These are phyloP conservation scores for Phrixothrix hirtus DNA, from an alignment of 2,888 invertebrate genomes.

Conservation along the genomic window DNA sequence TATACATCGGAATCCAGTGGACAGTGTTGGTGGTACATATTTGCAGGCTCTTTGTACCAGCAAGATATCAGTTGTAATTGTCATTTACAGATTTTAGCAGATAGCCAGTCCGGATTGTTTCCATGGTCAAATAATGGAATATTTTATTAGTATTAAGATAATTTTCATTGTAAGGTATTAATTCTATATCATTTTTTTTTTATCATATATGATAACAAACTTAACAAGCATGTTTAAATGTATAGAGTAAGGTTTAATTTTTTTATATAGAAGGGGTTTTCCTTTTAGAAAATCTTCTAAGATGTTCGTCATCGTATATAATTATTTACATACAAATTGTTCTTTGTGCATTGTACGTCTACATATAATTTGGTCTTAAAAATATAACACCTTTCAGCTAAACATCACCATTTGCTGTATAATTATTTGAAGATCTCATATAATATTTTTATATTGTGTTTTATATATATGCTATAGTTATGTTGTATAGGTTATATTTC, in stretches of 20 bases:
- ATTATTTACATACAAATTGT: slow-evolving; percentile 26
- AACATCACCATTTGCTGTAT: not conserved
- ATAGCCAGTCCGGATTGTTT: slow-evolving; percentile 16
- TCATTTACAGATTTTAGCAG: slow-evolving; percentile 53
- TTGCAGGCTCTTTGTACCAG: slow-evolving; percentile 44
- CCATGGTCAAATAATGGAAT: slow-evolving; percentile 19
- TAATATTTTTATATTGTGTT: not conserved
- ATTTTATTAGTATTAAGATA: slow-evolving; percentile 27
- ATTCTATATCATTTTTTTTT: slow-evolving; percentile 12
- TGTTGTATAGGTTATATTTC: slow-evolving; percentile 25
- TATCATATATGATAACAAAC: too few relatives aligned
- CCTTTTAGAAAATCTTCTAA: slow-evolving; percentile 19
- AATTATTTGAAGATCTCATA: not conserved
- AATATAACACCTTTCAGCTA: slow-evolving; percentile 8
- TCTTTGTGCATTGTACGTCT: slow-evolving; percentile 4
- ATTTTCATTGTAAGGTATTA: slow-evolving; percentile 23
- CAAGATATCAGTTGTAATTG: slow-evolving; percentile 51
- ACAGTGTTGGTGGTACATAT: slow-evolving; percentile 38
- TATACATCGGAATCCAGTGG: slow-evolving; percentile 40
- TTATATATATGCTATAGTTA: slow-evolving; percentile 24
- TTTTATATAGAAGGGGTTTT: slow-evolving; percentile 21
- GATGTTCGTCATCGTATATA: slow-evolving; percentile 9
- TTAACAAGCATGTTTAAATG: slow-evolving; percentile 18
- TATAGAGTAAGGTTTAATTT: slow-evolving; percentile 34
- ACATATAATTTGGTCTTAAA: slow-evolving; percentile 1